phyloP scores from a whole-genome alignment of 1,140 invertebrate species.

The Drosophila azteca region DNA sequence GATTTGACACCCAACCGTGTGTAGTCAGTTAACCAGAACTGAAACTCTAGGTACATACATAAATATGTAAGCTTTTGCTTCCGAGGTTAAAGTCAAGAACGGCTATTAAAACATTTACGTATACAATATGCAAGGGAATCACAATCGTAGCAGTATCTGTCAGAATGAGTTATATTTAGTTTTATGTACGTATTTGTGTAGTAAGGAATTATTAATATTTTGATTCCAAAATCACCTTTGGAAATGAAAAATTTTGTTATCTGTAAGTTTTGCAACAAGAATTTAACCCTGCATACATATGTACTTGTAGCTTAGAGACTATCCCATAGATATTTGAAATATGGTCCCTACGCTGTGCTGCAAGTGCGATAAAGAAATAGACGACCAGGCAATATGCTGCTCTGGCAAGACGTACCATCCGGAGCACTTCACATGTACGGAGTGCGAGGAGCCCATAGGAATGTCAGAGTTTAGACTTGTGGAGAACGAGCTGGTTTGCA shows the following conservation, averaged over 20 bases:
- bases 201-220: no score
- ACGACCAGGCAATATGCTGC: conserved; percentile 6
- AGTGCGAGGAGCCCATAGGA: conserved; percentile 23
- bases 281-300: no score
- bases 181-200: no score
- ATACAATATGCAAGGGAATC: background rate
- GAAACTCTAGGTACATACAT: background rate
- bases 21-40: no score
- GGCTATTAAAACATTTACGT: background rate
- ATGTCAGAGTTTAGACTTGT: conserved; percentile 16
- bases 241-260: no score
- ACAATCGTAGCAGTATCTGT: background rate
- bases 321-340: background rate
- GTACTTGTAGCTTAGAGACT: no score
- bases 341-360: conserved; percentile 41
- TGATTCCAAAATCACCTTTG: no score
- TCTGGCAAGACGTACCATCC: conserved; percentile 47
- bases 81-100: background rate
- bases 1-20: no score
- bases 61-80: background rate
- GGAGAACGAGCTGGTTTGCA: conserved; percentile 34
- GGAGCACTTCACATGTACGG: conserved; percentile 43
- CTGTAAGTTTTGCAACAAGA: no score
- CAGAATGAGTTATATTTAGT: no score
- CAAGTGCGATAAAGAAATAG: conserved; percentile 38